A percentile compares a stretch with the other conserved stretches of the same genome.
phyloP scores from a whole-genome alignment of 2,888 invertebrate genomes.

The Dastarcus helophoroides region DNA sequence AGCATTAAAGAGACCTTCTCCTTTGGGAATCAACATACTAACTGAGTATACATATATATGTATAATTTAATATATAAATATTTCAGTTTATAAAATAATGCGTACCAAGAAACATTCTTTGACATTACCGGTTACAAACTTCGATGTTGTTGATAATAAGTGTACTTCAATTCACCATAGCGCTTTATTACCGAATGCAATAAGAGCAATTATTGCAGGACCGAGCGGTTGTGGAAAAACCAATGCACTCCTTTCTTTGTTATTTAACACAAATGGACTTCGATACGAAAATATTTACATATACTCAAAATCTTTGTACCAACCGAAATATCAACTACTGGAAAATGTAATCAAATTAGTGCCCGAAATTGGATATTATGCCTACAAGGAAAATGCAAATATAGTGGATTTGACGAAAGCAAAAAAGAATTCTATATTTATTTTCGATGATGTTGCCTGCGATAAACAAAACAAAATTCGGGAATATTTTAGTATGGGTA shows the following conservation, averaged over 20 bases:
- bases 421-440: constrained; percentile 29
- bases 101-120: constrained; percentile 2
- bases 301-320: constrained; percentile 24
- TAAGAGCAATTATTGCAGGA: constrained; percentile 23
- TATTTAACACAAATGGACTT: constrained; percentile 26
- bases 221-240: constrained; percentile 31
- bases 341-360: constrained; percentile 14
- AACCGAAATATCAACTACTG: constrained; percentile 24
- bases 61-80: too few species aligned
- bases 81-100: constrained; percentile 2
- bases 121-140: constrained; percentile 1
- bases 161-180: constrained; percentile 19
- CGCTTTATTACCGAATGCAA: constrained; percentile 20
- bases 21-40: constrained; percentile 5
- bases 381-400: constrained; percentile 15
- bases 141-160: neutral
- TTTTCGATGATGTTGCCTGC: constrained; percentile 32
- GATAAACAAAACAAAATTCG: constrained; percentile 24
- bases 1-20: constrained; percentile 15
- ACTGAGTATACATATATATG: too few species aligned
- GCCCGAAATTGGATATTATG: constrained; percentile 19
- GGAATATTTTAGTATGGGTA: too few species aligned
- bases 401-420: constrained; percentile 17
- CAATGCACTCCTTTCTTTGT: constrained; percentile 25
- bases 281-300: constrained; percentile 30